Evolutionary conservation across 2,888 invertebrate genomes (phyloP), one percentile per base, ranked within the genome.

Genomic region (Zhuqinia jingwanae): DNA sequence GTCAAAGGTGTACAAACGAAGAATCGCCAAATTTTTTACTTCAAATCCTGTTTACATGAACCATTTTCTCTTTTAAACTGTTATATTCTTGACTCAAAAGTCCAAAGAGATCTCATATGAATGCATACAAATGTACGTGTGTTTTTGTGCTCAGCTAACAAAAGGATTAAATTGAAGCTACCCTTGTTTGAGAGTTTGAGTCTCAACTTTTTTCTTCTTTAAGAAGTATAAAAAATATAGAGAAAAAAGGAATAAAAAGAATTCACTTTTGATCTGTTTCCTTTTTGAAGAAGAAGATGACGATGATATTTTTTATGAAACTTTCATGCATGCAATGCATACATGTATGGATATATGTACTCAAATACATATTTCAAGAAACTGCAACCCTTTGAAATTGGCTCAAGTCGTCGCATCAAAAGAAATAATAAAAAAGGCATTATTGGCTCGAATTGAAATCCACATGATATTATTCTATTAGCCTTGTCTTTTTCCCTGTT

Each of bases 181-280:
- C 22, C 73, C 47, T 47, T 73, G 73, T 73, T 73, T 73, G 73
- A 73, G 50, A n/a, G n/a, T n/a, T n/a, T n/a, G n/a, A n/a, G n/a
- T n/a, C n/a, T n/a, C n/a, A n/a, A n/a, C n/a, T n/a, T n/a, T n/a
- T n/a, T 15, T 47, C 1, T n/a, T 11, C 50, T 73, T 25, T 22
- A 15, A 25, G 50, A 50, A 42, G 20, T 20, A 20, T 42, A 60
- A 60, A 5, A 60, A 68, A 22, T 15, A 13, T 13, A n/a, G 20
- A 3, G 20, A 20, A 68, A 42, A n/a, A 73, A 50, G 27, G 50
- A 45, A 68, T 13, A 45, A 68, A 47, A 73, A 27, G 50, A 73
- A 73, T 47, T 73, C 73, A 73, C 47, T 73, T 73, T 73, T 73
- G 73, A 47, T 73, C 47, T 73, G 45, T 50, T 73, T 73, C 50